Evolutionary conservation across 2,888 invertebrate species (phyloP).

Genomic region (Thyatira batis): DNA sequence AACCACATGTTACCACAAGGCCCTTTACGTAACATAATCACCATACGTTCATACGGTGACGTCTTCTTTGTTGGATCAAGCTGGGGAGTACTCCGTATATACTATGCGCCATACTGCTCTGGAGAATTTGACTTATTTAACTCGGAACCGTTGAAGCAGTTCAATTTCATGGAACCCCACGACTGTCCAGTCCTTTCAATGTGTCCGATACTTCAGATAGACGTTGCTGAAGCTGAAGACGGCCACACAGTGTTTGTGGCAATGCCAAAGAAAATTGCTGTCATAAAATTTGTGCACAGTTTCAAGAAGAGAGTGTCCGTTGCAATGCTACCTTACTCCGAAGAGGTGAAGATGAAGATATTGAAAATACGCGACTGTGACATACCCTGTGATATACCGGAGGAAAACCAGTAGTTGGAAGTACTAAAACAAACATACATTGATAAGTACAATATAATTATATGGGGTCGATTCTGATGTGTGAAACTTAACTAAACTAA

Average conservation of each 20-base stretch:
- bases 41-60: conserved; percentile 57
- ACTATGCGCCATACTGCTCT: conserved; percentile 49
- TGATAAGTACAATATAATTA: too few relatives aligned
- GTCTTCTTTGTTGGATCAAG: conserved; percentile 62
- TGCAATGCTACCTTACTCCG: conserved; percentile 38
- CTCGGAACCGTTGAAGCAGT: conserved; percentile 53
- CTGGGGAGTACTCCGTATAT: conserved; percentile 60
- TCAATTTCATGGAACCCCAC: conserved; percentile 55
- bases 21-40: conserved; percentile 49
- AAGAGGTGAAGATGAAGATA: not conserved
- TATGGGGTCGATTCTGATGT: too few relatives aligned
- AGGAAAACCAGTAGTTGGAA: too few relatives aligned
- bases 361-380: not conserved
- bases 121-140: conserved; percentile 57
- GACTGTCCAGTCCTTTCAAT: conserved; percentile 56
- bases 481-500: too few relatives aligned
- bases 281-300: conserved; percentile 53
- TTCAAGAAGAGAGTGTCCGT: conserved; percentile 37
- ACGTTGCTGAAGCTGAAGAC: conserved; percentile 53
- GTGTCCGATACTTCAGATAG: conserved; percentile 60
- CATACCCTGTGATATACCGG: too few relatives aligned
- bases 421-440: too few relatives aligned
- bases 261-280: conserved; percentile 66
- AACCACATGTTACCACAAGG: conserved; percentile 50
- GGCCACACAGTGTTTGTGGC: conserved; percentile 62